These are phyloP conservation scores for Syngnathus typhle DNA, from an alignment of 2,113 vertebrate genomes.

Conservation along the genomic window DNA sequence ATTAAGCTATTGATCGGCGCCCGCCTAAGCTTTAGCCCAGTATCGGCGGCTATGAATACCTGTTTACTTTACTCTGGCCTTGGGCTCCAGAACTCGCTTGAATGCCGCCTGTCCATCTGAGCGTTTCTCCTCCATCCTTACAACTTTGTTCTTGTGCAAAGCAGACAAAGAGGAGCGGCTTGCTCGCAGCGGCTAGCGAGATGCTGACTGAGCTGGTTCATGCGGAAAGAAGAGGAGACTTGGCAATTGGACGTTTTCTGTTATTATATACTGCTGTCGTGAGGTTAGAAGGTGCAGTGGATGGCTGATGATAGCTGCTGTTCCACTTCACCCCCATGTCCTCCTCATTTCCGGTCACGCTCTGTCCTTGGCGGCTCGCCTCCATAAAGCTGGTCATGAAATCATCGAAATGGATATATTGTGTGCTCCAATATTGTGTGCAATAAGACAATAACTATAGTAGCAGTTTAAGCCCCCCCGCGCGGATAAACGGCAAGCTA, in stretches of 20 bases:
- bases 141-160: slow-evolving; percentile 38
- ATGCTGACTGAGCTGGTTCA: slow-evolving; percentile 29
- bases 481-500: too few relatives aligned
- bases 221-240: slow-evolving; percentile 21
- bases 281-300: slow-evolving; percentile 14
- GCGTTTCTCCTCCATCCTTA: slow-evolving; percentile 22
- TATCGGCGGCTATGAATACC: slow-evolving; percentile 50
- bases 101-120: slow-evolving; percentile 35
- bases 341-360: slow-evolving; percentile 41
- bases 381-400: slow-evolving; percentile 6
- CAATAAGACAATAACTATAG: too few relatives aligned
- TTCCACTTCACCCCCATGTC: slow-evolving; percentile 38
- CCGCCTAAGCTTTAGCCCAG: slow-evolving; percentile 48
- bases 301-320: slow-evolving; percentile 39
- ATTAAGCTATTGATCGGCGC: slow-evolving; percentile 74
- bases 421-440: too few relatives aligned
- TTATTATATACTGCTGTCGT: slow-evolving; percentile 50
- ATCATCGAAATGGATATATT: too few relatives aligned
- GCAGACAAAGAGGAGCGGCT: slow-evolving; percentile 48
- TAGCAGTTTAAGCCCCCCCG: too few relatives aligned
- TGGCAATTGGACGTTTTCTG: background rate
- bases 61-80: slow-evolving; percentile 54
- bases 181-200: slow-evolving; percentile 11
- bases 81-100: slow-evolving; percentile 29
- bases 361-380: slow-evolving; percentile 32